Percentiles rank a stretch among this genome's conserved stretches.
Evolutionary conservation across 2,888 invertebrate species (phyloP).

Genomic region (Hirtodrosophila confusa): DNA sequence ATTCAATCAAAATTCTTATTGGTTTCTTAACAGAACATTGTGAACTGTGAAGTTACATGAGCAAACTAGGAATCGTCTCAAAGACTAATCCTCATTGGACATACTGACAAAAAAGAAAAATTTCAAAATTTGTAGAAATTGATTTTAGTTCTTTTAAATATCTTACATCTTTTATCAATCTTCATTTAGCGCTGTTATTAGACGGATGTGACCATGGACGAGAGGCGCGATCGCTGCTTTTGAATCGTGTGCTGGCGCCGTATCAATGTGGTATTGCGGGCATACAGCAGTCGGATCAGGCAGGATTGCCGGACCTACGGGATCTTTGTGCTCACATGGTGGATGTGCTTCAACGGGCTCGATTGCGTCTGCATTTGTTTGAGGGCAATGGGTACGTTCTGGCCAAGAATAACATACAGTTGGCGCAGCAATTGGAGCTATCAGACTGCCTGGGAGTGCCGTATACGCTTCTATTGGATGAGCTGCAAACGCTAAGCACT

Average conservation of each 20-base stretch:
- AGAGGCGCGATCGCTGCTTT: conserved; percentile 79
- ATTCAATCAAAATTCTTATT: too few species aligned
- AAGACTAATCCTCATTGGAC: too few species aligned
- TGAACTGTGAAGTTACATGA: too few species aligned
- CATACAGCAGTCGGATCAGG: conserved; percentile 82
- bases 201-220: conserved; percentile 85
- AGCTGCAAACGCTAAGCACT: conserved; percentile 87
- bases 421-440: conserved; percentile 43
- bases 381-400: conserved; percentile 14
- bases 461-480: conserved; percentile 89
- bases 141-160: too few species aligned
- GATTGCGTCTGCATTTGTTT: conserved; percentile 80
- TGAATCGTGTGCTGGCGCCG: conserved; percentile 90
- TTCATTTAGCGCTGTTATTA: conserved; percentile 80
- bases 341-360: conserved; percentile 85
- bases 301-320: conserved; percentile 83
- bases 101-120: too few species aligned
- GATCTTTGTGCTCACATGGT: conserved; percentile 86
- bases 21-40: too few species aligned
- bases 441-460: conserved; percentile 87
- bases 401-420: conserved; percentile 64
- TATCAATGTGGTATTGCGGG: conserved; percentile 89
- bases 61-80: too few species aligned
- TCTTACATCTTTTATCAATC: conserved; percentile 1
- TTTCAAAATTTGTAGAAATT: too few species aligned